Base-by-base conservation (phyloP, 2,113 vertebrate genomes). In the Conger conger region DNA sequence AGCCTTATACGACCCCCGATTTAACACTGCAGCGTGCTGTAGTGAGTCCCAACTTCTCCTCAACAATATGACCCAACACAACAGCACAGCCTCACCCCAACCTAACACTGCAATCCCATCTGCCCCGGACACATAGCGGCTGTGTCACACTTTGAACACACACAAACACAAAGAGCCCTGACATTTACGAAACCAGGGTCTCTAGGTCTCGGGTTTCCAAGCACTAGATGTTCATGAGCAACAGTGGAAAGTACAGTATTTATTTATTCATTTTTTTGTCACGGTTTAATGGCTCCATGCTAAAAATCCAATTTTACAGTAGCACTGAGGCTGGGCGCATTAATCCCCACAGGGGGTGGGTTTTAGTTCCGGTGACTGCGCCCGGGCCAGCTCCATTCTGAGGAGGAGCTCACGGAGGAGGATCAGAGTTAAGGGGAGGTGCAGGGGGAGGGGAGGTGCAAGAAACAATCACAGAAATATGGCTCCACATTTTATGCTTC, bases 231-330 rank as follows among this genome's bases (percentile, higher is more conserved):
- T 81, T 83, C 86, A 87, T 79, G 82, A 87, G 80, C 57, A 85
- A 82, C 76, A 87, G 84, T 57, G 79, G 80, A 87, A 83, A 88
- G 79, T 36, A 83, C 63, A 80, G 73, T 86, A 76, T 50, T 50
- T 50, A 50, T 50, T 85, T 7, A 0, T 40, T 83, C 17, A 35
- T 76, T 57, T 37, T 53, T 36, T 83, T 87, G 45, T 89, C n/a
- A 86, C 84, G 87, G 86, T 85, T 90, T 73, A 89, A 85, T 87
- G 73, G 79, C 79, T 87, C n/a, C 84, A 89, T 90, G 81, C 60
- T 79, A 86, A 89, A 90, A 88, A 86, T 89, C 80, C 84, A 89
- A 88, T 89, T 87, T 89, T 90, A 79, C 84, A 85, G 73, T 45
- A 81, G 78, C 80, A 83, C 80, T 81, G 33, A 54, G 27, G 50